Conservation (phyloP, 2,797 vertebrate species). For the Erpetoichthys calabaricus region DNA sequence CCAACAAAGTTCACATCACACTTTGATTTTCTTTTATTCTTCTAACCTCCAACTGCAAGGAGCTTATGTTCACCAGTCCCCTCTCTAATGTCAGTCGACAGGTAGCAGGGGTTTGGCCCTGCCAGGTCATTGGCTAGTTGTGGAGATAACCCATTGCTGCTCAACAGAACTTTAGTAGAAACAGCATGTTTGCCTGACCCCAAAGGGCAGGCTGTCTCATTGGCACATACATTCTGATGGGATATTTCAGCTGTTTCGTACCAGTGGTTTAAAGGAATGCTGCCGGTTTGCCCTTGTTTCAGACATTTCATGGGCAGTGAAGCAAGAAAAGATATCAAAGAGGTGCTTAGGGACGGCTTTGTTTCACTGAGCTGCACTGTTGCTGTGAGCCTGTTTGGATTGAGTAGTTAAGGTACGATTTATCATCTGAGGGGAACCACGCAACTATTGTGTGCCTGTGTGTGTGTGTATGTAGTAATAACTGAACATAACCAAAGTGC, state of each 20-base stretch:
- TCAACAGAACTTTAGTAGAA: conserved; percentile 14
- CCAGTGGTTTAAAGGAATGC: conserved; percentile 71
- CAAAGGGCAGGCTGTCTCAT: conserved; percentile 35
- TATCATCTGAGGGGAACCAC: conserved; percentile 42
- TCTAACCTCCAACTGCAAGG: conserved; percentile 20
- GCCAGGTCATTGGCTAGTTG: conserved; percentile 48
- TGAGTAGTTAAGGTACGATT: conserved; percentile 36
- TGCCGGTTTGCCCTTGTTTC: conserved; percentile 46
- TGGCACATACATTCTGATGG: conserved; percentile 47
- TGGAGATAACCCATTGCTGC: conserved; percentile 32
- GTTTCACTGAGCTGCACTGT: conserved; percentile 46
- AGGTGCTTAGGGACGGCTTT: conserved; percentile 41
- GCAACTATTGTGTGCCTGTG: neutral
- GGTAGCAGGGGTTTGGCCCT: conserved; percentile 48
- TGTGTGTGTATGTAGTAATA: neutral
- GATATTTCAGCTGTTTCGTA: conserved; percentile 52
- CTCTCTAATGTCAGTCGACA: conserved; percentile 50
- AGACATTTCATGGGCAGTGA: conserved; percentile 50
- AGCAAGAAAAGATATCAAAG: conserved; percentile 63
- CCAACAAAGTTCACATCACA: conserved; percentile 1
- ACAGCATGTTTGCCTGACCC: conserved; percentile 24
- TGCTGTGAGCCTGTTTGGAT: conserved; percentile 26
- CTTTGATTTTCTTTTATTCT: conserved; percentile 4
- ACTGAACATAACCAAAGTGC: neutral
- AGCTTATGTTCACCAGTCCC: conserved; percentile 38